phyloP scores from a whole-genome alignment of 2,113 vertebrate species.

The Bubo blakistoni region DNA sequence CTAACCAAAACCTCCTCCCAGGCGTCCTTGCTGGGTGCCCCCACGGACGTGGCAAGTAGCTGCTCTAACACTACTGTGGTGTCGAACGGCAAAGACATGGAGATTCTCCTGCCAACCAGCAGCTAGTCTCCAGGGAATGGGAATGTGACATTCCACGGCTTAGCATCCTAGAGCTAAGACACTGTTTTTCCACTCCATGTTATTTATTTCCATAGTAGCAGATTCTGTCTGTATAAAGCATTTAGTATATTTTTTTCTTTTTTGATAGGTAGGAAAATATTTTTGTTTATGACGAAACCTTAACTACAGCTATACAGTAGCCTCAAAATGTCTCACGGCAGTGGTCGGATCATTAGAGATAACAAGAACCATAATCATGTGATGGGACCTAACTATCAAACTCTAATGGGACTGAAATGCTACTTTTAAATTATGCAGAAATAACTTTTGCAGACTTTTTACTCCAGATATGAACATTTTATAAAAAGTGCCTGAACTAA shows the following conservation, averaged over 20 bases:
- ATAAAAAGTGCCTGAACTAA: conserved; percentile 79
- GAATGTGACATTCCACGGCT: conserved; percentile 59
- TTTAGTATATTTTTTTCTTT: conserved; percentile 58
- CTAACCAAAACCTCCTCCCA: conserved; percentile 71
- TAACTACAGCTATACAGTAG: conserved; percentile 67
- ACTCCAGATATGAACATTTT: conserved; percentile 71
- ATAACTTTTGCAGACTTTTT: conserved; percentile 68
- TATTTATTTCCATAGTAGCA: conserved; percentile 81
- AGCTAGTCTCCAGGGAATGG: conserved; percentile 68
- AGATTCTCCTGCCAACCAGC: conserved; percentile 87
- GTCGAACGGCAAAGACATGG: conserved; percentile 87
- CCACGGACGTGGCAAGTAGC: conserved; percentile 77
- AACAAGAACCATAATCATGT: background rate
- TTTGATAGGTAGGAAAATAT: conserved; percentile 60
- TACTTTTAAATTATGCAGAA: conserved; percentile 69
- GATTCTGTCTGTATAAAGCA: conserved; percentile 70
- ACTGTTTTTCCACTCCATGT: conserved; percentile 66
- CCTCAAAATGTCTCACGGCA: conserved; percentile 45
- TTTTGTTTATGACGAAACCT: conserved; percentile 67
- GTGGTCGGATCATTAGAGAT: background rate
- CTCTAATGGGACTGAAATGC: conserved; percentile 53
- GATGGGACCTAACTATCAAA: conserved; percentile 28
- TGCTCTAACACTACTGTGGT: conserved; percentile 75
- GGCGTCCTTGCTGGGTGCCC: conserved; percentile 12
- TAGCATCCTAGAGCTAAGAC: conserved; percentile 50